Percentiles rank a stretch among this genome's conserved stretches.
phyloP scores from a whole-genome alignment of 35 echinoderm and acorn worm species.

The Hemicentrotus pulcherrimus region DNA sequence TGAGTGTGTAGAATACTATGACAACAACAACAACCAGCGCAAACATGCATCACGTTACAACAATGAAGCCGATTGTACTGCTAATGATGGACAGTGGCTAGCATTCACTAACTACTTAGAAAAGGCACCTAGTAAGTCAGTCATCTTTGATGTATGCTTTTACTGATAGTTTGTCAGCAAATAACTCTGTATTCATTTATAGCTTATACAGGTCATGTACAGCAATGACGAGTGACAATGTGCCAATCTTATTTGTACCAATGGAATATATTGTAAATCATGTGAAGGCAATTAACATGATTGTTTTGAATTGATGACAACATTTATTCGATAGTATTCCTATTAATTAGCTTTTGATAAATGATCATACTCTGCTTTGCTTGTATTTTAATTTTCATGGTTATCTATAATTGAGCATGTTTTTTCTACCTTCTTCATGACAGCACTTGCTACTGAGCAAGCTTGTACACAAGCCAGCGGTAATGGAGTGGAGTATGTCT shows the following conservation, averaged over 20 bases:
- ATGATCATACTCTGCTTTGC: no score
- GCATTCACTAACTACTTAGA: slow-evolving; percentile 89
- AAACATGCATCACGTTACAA: slow-evolving; percentile 92
- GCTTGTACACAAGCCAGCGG: slow-evolving; percentile 55
- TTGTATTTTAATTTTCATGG: neutral
- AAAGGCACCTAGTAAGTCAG: slow-evolving; percentile 74
- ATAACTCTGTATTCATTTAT: no score
- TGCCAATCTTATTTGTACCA: no score
- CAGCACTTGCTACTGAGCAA: slow-evolving; percentile 52
- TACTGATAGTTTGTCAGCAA: no score
- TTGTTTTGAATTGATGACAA: no score
- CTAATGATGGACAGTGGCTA: slow-evolving; percentile 85
- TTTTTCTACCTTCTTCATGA: neutral
- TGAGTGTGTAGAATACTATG: slow-evolving; percentile 95
- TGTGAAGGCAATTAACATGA: no score
- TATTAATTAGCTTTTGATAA: no score
- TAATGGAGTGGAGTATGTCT: slow-evolving; percentile 63
- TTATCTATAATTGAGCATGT: neutral
- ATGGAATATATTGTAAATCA: no score
- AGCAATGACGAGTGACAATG: no score
- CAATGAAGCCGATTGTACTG: slow-evolving; percentile 85
- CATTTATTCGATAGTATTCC: no score
- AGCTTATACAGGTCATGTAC: no score
- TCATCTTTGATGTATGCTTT: neutral
- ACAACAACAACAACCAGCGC: slow-evolving; percentile 42